A percentile compares a stretch with the other conserved stretches of the same genome.
phyloP scores from a whole-genome alignment of 2,797 vertebrate genomes.

The Onychomys leucogaster region DNA sequence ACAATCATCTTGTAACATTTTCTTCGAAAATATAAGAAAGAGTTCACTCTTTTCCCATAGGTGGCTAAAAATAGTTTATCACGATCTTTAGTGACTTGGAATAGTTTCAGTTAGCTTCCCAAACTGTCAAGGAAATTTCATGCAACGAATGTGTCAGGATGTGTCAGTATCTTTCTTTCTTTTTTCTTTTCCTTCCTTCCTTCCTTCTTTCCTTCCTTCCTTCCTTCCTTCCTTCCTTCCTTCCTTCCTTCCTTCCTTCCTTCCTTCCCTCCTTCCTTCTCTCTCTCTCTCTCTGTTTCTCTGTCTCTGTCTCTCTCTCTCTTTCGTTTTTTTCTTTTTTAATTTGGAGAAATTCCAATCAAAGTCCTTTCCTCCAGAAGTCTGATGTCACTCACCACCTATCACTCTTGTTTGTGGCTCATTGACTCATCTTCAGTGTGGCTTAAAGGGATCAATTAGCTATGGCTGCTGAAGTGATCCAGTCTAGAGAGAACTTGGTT shows the following conservation, averaged over 20 bases:
- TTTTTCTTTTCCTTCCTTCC: no score
- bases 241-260: no score
- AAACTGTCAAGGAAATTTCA: not conserved
- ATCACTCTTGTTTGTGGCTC: not conserved
- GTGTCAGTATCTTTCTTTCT: no score
- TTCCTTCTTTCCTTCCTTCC: rapidly evolving
- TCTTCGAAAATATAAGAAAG: conserved; percentile 2
- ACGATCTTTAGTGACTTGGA: conserved; percentile 19
- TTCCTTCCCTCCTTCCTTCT: no score
- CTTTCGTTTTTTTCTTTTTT: not conserved
- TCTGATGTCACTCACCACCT: not conserved
- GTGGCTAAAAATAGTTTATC: conserved; percentile 36
- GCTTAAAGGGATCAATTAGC: not conserved
- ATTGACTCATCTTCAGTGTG: not conserved
- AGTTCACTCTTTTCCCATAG: conserved; percentile 13
- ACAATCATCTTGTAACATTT: conserved; percentile 21
- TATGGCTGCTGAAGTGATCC: not conserved
- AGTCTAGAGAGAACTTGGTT: conserved; percentile 19
- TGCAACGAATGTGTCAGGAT: not conserved
- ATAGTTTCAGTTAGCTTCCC: not conserved
- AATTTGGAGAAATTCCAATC: not conserved
- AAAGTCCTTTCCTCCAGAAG: not conserved
- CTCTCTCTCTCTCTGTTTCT: no score
- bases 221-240: no score
- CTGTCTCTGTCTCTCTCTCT: rapidly evolving